Conservation (phyloP, 2,888 invertebrate species). For the Muscina levida region DNA sequence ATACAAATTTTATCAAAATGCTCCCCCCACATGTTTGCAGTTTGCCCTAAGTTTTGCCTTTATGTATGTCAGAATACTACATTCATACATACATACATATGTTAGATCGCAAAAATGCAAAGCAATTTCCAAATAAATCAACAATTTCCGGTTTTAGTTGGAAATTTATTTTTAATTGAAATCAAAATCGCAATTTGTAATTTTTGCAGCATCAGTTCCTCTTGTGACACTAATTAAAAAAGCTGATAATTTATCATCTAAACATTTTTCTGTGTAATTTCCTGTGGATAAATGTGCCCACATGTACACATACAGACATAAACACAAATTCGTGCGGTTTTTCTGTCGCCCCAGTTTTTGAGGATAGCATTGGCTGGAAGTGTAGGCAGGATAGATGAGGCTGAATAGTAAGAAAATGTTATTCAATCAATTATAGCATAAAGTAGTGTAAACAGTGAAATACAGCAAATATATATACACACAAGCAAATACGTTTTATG, state of each 20-base stretch:
- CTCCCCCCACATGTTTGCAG: too few species aligned
- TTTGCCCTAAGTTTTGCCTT: not conserved
- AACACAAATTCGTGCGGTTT: not conserved
- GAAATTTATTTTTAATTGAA: slow-evolving; percentile 37
- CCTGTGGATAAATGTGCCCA: slow-evolving; percentile 7
- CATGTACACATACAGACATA: not conserved
- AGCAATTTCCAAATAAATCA: not conserved
- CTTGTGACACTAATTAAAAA: slow-evolving; percentile 29
- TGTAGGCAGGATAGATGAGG: too few species aligned
- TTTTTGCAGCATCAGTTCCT: slow-evolving; percentile 25
- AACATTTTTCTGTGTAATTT: slow-evolving; percentile 34
- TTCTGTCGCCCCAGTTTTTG: too few species aligned
- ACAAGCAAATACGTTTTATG: too few species aligned
- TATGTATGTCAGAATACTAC: not conserved
- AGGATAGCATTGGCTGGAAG: too few species aligned
- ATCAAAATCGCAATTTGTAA: slow-evolving; percentile 10
- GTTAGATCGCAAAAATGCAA: not conserved
- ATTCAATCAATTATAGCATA: too few species aligned
- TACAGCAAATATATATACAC: too few species aligned
- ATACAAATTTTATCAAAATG: too few species aligned
- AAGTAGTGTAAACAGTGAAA: too few species aligned
- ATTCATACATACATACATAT: not conserved
- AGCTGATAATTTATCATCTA: slow-evolving; percentile 31
- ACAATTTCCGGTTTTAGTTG: slow-evolving; percentile 30
- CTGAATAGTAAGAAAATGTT: too few species aligned